A percentile compares a stretch with the other conserved stretches of the same genome.
These are phyloP conservation scores for Fulmarus glacialis DNA, from an alignment of 2,113 vertebrate species.

Conservation along the genomic window DNA sequence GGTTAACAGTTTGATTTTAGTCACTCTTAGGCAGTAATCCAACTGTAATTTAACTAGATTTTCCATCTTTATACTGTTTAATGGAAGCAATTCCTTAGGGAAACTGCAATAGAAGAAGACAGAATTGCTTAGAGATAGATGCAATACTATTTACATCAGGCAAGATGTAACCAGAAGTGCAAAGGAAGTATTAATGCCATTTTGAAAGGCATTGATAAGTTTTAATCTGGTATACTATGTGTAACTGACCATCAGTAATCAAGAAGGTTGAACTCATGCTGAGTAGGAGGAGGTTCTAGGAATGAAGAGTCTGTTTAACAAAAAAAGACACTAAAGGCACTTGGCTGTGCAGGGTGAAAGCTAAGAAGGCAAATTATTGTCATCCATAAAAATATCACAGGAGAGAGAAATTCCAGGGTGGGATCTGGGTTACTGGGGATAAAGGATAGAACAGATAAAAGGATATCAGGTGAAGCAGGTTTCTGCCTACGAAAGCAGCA, in stretches of 20 bases:
- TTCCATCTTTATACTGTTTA: not conserved
- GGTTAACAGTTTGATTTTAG: not conserved
- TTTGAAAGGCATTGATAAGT: not conserved
- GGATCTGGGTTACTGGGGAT: not conserved
- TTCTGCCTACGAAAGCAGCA: not conserved
- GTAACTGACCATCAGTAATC: not conserved
- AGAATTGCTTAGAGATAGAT: not conserved
- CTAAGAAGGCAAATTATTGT: not conserved
- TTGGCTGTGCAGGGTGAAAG: not conserved
- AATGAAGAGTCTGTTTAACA: not conserved
- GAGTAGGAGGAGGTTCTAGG: not conserved
- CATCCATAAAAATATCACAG: not conserved
- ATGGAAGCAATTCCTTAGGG: not conserved
- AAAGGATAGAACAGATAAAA: not conserved
- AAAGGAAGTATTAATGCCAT: not conserved
- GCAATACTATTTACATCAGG: not conserved
- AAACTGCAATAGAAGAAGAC: not conserved
- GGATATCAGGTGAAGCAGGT: not conserved
- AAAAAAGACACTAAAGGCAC: not conserved
- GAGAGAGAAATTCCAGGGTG: not conserved
- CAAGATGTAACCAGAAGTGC: not conserved
- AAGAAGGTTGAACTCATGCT: not conserved
- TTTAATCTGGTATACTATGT: not conserved
- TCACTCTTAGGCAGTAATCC: not conserved
- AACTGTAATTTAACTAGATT: not conserved